Base-by-base conservation (phyloP, 1,140 invertebrate genomes). In the Temnothorax curvispinosus region DNA sequence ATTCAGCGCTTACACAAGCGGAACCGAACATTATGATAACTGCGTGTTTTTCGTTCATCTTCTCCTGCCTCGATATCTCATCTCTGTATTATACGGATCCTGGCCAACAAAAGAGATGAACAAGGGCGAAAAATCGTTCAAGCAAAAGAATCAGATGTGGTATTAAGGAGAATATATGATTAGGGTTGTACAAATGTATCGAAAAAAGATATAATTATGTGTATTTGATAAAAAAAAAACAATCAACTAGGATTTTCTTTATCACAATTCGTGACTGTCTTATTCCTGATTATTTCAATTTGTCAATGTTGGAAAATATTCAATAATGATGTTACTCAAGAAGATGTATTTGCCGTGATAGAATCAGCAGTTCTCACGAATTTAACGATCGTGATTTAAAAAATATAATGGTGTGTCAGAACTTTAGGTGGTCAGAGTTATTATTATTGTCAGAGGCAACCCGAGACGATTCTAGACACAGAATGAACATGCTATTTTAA, bases 21-120 rank as follows among this genome's bases (percentile, higher is more conserved):
- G 85, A 91, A 90, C 91, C 85, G 18, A 75, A 84, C 77, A 93
- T 93, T 93, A 92, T 90, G 84, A 89, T 92, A 93, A 93, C 87
- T 92, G 71, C 87, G 87, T 82, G 35, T 76, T 90, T 84, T 64
- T 78, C 67, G 80, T 75, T 62, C 77, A 32, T 13, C 67, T 47
- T 60, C n/a, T 47, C 15, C 5, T 56, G 27, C 11, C 54, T 38
- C 27, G 67, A 89, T 89, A 87, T 89, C 88, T 71, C 86, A 71
- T 69, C 86, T 27, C 27, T 27, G 27, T 89, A 65, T 82, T 82
- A 77, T 50, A 69, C 75, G 38, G 74, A 84, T 67, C 38, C 52
- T 54, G 47, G 13, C 3, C 82, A 38, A 67, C 74, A 65, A 85
- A 35, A 56, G 82, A 11, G 58, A 75, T 47, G 58, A 56, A 65